Conservation (phyloP, 2,797 vertebrate species). For the Pangasius krempfi region DNA sequence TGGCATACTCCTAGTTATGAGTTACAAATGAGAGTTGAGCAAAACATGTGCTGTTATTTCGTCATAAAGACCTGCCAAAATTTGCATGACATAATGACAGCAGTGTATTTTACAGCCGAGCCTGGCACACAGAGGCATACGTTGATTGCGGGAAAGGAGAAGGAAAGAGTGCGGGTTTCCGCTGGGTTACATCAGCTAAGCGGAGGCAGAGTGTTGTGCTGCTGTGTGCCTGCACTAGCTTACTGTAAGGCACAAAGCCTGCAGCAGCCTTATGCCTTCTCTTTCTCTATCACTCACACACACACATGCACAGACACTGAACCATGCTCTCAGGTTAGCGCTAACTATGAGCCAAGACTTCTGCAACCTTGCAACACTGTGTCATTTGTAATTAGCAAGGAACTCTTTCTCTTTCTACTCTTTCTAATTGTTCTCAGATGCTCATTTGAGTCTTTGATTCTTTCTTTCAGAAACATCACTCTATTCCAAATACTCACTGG, state of each 20-base stretch:
- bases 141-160: slow-evolving; percentile 6
- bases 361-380: neutral
- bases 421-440: neutral
- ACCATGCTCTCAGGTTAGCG: neutral
- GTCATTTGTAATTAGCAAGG: slow-evolving; percentile 22
- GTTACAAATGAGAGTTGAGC: slow-evolving; percentile 13
- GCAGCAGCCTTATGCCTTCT: neutral
- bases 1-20: neutral
- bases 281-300: neutral
- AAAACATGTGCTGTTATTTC: slow-evolving; percentile 28
- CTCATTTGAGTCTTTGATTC: neutral
- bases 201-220: slow-evolving; percentile 24
- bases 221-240: neutral
- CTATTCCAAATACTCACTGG: neutral
- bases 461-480: slow-evolving; percentile 3
- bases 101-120: slow-evolving; percentile 23
- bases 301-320: slow-evolving; percentile 15
- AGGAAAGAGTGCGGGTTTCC: slow-evolving; percentile 27
- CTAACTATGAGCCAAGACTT: slow-evolving; percentile 24
- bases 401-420: neutral
- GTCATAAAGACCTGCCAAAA: slow-evolving; percentile 34
- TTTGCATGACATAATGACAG: slow-evolving; percentile 39
- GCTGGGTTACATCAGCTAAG: slow-evolving; percentile 54
- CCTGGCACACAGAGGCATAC: neutral
- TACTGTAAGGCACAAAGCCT: slow-evolving; percentile 30